phyloP scores from a whole-genome alignment of 2,888 invertebrate species.

The Lycia hirtaria region DNA sequence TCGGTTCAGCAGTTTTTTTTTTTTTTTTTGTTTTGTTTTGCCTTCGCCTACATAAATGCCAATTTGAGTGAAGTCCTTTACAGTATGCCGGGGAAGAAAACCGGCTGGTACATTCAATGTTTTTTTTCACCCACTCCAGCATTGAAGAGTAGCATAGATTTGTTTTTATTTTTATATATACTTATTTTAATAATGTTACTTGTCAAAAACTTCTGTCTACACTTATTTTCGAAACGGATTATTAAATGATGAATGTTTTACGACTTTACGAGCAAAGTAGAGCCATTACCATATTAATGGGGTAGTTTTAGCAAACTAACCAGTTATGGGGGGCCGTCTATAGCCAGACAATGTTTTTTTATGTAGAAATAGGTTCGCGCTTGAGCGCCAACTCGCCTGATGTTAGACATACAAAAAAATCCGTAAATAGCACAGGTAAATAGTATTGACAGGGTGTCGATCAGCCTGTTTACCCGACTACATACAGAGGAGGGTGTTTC shows the following conservation, averaged over 20 bases:
- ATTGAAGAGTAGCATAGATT: too few relatives aligned
- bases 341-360: conserved; percentile 20
- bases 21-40: too few relatives aligned
- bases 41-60: too few relatives aligned
- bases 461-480: neutral
- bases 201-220: neutral
- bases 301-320: conserved; percentile 63
- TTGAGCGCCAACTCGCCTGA: too few relatives aligned
- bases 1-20: too few relatives aligned
- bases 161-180: neutral
- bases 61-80: too few relatives aligned
- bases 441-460: neutral
- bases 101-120: too few relatives aligned
- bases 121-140: too few relatives aligned
- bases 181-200: too few relatives aligned
- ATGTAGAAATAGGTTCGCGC: too few relatives aligned
- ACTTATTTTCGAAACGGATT: conserved; percentile 35
- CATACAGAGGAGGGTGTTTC: too few relatives aligned
- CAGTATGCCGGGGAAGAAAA: too few relatives aligned
- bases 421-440: neutral
- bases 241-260: conserved; percentile 54
- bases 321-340: conserved; percentile 52
- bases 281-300: conserved; percentile 76
- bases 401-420: conserved; percentile 35
- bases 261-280: conserved; percentile 51